Evolutionary conservation across 2,888 invertebrate species (phyloP), one percentile per base, ranked within the genome.

Genomic region (Chouioia cunea): DNA sequence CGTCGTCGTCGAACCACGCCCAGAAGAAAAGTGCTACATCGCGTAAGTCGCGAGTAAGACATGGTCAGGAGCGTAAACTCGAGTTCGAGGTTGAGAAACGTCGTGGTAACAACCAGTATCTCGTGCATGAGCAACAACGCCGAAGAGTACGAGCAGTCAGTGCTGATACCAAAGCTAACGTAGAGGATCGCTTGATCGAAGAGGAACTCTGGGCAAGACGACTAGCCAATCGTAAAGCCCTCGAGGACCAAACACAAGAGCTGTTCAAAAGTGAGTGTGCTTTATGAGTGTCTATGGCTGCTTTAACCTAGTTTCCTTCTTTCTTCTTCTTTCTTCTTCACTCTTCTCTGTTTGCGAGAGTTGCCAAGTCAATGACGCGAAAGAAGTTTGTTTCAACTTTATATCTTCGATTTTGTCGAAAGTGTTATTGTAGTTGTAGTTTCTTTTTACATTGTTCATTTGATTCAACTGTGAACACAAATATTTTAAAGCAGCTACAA

Each of bases 11-110:
- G 36, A 36, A 12, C 36, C 87, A 87, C 72, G 88, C 89, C 73
- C 87, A 87, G 77, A 89, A 89, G 78, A 86, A 90, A 76, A 88
- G 87, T 76, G 18, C 23, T 15, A 10, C 44, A 4, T 36, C 56
- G 36, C 76, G 76, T 14, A 82, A 82, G 52, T 36, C 36, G 36
- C 76, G 79, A 15, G 82, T 83, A 53, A 81, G 85, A 53, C 84
- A 85, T 73, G 80, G 79, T 44, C 78, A 79, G 69, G 80, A 81
- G 43, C 75, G 75, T 12, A 82, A 69, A 77, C 79, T 57, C 76
- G 77, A 20, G 75, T 76, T 50, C 79, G 82, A 75, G 79, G 82
- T 79, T 64, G 81, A 82, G 63, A 80, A 81, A 74, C 79, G 81
- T 16, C 78, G 81, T 48, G 68, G 82, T 78, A 84, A 82, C 77